Conservation (phyloP, 2,888 invertebrate species). For the Zygothrica quintamaculata region DNA sequence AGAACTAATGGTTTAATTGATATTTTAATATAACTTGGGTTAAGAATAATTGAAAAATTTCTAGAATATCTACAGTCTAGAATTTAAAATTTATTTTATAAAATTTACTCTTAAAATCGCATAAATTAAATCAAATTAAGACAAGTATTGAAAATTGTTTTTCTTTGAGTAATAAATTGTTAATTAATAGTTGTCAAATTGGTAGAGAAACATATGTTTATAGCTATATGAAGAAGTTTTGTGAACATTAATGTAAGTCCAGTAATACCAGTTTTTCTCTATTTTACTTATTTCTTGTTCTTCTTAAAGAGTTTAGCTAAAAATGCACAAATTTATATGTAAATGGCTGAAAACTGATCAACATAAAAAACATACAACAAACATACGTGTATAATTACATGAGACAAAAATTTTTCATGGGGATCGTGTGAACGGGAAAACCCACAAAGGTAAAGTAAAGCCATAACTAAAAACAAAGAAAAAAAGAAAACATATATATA, state of each 20-base stretch:
- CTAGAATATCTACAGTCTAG: no score
- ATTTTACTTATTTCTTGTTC: background rate
- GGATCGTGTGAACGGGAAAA: conserved; percentile 59
- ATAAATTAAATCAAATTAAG: no score
- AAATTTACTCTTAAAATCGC: no score
- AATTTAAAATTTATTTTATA: no score
- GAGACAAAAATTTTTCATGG: conserved; percentile 43
- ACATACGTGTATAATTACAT: conserved; percentile 24
- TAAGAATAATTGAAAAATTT: no score
- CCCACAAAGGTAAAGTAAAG: conserved; percentile 36
- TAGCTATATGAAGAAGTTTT: no score
- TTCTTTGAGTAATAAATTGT: no score
- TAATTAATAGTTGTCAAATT: no score
- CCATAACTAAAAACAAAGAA: conserved; percentile 29
- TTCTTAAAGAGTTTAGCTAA: conserved; percentile 13
- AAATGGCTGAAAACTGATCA: conserved; percentile 65
- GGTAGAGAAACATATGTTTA: no score
- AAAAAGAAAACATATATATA: conserved; percentile 2
- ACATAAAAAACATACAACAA: conserved; percentile 39
- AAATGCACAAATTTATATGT: conserved; percentile 63
- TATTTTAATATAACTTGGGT: no score
- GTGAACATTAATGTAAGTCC: conserved; percentile 24
- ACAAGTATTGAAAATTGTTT: no score
- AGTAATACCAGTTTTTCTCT: conserved; percentile 10
- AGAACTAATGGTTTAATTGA: no score